Evolutionary conservation across 2,888 invertebrate species (phyloP).

Genomic region (Pasiphila rectangulata): DNA sequence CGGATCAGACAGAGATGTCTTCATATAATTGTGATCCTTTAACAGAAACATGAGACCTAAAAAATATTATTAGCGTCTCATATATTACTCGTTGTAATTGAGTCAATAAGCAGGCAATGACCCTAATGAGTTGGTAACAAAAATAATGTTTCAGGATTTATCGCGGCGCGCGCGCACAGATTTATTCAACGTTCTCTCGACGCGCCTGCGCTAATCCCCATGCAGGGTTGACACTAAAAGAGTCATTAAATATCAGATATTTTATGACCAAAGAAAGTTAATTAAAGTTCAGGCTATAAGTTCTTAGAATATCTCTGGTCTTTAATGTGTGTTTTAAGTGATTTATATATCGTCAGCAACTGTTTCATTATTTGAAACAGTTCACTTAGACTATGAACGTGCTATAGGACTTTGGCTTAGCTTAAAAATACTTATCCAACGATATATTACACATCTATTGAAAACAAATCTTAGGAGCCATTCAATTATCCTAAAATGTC

Average conservation of each 20-base stretch:
- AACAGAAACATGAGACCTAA: slow-evolving; percentile 52
- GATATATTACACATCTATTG: too few relatives aligned
- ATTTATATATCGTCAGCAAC: too few relatives aligned
- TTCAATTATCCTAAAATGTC: too few relatives aligned
- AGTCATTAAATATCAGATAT: slow-evolving; percentile 7
- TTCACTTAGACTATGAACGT: too few relatives aligned
- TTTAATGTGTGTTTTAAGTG: slow-evolving; percentile 1
- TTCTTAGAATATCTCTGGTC: not conserved
- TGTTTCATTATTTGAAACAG: too few relatives aligned
- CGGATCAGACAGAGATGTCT: too few relatives aligned
- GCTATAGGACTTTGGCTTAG: too few relatives aligned
- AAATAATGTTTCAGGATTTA: slow-evolving; percentile 78
- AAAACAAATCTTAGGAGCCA: too few relatives aligned
- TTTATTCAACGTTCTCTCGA: slow-evolving; percentile 64
- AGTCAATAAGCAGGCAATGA: slow-evolving; percentile 78
- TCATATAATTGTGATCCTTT: slow-evolving; percentile 52
- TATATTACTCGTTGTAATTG: slow-evolving; percentile 67
- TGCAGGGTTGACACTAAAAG: slow-evolving; percentile 55
- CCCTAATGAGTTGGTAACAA: slow-evolving; percentile 79
- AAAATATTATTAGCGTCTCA: slow-evolving; percentile 62
- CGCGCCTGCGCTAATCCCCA: slow-evolving; percentile 64
- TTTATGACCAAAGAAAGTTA: not conserved
- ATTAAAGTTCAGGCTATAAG: not conserved
- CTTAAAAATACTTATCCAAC: too few relatives aligned
- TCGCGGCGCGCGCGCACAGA: slow-evolving; percentile 74